A percentile compares a stretch with the other conserved stretches of the same genome.
Conservation (phyloP, 2,888 invertebrate genomes). For the Agrochola litura region DNA sequence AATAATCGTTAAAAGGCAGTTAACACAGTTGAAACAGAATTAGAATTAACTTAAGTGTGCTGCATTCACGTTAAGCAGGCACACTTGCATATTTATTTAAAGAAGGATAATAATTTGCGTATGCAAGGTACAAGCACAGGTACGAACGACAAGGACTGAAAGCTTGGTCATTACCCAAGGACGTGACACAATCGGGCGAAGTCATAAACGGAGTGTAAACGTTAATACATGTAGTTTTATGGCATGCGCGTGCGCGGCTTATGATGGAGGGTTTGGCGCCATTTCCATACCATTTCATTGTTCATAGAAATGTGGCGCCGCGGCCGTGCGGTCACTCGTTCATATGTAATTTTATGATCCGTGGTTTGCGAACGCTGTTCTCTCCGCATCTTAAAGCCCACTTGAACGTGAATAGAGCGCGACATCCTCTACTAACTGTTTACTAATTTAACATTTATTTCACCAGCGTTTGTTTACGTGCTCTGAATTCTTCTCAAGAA, state of each 20-base stretch:
- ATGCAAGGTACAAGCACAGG: conserved; percentile 10
- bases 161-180: conserved; percentile 74
- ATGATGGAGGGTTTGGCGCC: conserved; percentile 86
- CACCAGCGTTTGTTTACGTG: conserved; percentile 78
- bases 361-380: conserved; percentile 80
- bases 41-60: conserved; percentile 19
- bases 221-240: conserved; percentile 78
- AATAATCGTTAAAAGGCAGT: conserved; percentile 55
- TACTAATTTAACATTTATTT: conserved; percentile 84
- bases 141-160: conserved; percentile 50
- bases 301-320: conserved; percentile 89
- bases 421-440: conserved; percentile 76
- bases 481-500: conserved; percentile 70
- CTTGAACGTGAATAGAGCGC: conserved; percentile 78
- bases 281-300: conserved; percentile 87
- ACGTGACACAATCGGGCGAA: conserved; percentile 75
- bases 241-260: conserved; percentile 81
- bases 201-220: conserved; percentile 74
- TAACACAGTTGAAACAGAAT: conserved; percentile 48
- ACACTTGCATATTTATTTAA: conserved; percentile 42
- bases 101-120: conserved; percentile 32
- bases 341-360: conserved; percentile 86
- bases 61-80: conserved; percentile 32
- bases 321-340: conserved; percentile 82
- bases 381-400: conserved; percentile 77